These are phyloP conservation scores for Danaus plexippus DNA, from an alignment of 1,140 invertebrate species.

Conservation along the genomic window DNA sequence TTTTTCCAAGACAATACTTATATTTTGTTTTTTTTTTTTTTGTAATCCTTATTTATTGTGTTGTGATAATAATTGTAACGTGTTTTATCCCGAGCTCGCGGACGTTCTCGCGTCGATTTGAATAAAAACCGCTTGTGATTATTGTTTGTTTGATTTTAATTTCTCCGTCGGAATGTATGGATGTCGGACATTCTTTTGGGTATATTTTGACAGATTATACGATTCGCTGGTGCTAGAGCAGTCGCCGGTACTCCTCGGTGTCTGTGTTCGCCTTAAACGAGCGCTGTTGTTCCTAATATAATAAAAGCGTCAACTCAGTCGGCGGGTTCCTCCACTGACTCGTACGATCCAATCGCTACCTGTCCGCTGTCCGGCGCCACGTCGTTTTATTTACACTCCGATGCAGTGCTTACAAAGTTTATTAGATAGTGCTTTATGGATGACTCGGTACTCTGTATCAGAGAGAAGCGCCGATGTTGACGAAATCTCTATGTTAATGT, in stretches of 20 bases:
- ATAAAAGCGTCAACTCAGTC: too few species aligned
- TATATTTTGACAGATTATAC: too few species aligned
- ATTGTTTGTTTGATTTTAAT: constrained; percentile 19
- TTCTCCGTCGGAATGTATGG: constrained; percentile 17
- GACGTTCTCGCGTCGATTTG: constrained; percentile 9
- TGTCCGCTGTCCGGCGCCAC: too few species aligned
- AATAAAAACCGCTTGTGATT: constrained; percentile 26
- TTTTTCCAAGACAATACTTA: constrained; percentile 42
- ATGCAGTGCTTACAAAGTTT: constrained; percentile 37
- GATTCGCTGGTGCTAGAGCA: too few species aligned
- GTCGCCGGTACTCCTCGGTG: too few species aligned
- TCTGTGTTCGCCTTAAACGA: too few species aligned
- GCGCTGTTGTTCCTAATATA: too few species aligned
- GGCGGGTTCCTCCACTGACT: too few species aligned
- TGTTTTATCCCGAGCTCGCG: constrained; percentile 20
- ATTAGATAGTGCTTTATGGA: constrained; percentile 61
- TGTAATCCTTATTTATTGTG: constrained; percentile 50
- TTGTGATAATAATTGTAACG: constrained; percentile 46
- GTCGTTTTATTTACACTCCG: constrained; percentile 3
- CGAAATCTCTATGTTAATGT: constrained; percentile 37
- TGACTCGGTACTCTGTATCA: constrained; percentile 64
- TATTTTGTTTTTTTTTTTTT: constrained; percentile 37
- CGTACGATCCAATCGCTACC: too few species aligned
- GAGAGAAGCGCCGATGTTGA: constrained; percentile 48
- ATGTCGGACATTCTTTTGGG: neutral